phyloP scores from a whole-genome alignment of 2,113 vertebrate genomes.

The Taxidea taxus region DNA sequence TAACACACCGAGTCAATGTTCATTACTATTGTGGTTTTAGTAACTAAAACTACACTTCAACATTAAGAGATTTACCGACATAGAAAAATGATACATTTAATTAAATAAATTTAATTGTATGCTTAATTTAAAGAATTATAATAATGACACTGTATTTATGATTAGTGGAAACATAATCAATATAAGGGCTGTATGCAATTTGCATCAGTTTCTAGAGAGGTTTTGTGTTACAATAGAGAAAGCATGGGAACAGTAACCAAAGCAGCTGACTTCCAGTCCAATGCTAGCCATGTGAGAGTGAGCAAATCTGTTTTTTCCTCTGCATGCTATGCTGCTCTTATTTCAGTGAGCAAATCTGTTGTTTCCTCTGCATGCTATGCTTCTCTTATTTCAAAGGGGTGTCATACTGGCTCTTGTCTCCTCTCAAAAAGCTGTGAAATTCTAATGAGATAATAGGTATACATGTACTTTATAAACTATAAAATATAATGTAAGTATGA shows the following conservation, averaged over 20 bases:
- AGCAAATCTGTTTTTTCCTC: not conserved
- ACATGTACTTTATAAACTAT: not conserved
- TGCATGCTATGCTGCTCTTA: not conserved
- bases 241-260: not conserved
- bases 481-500: not conserved
- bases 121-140: not conserved
- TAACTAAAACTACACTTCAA: not conserved
- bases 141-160: not conserved
- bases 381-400: not conserved
- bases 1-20: not conserved
- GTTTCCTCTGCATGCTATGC: not conserved
- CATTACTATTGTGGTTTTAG: not conserved
- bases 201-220: not conserved
- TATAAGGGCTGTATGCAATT: not conserved
- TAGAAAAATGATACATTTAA: not conserved
- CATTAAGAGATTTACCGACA: not conserved
- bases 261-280: not conserved
- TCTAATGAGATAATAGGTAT: not conserved
- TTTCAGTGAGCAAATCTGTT: not conserved
- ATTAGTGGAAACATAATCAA: not conserved
- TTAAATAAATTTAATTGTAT: conserved; percentile 6
- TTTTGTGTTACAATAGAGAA: not conserved
- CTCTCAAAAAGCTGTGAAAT: not conserved
- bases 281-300: accelerated
- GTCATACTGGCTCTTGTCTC: not conserved